Evolutionary conservation across 23 tunicate genomes (phyloP).

Genomic region (Styela plicata): DNA sequence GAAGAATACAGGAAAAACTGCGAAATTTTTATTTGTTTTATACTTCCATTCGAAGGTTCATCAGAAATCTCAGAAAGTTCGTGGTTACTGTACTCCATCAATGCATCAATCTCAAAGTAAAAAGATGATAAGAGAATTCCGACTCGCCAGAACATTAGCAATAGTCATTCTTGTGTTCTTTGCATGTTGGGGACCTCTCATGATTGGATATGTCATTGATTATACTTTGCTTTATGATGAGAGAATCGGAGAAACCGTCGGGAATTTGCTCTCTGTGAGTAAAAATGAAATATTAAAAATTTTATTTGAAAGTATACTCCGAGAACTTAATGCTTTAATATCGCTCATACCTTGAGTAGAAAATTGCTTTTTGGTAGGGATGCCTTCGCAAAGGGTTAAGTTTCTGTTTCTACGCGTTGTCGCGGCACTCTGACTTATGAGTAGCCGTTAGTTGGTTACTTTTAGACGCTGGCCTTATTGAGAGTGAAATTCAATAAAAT

Average conservation of each 20-base stretch:
- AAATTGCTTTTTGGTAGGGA: too few species aligned
- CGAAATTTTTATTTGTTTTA: too few species aligned
- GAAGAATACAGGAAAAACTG: too few species aligned
- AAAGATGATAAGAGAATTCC: conserved; percentile 46
- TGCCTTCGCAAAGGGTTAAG: too few species aligned
- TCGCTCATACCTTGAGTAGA: too few species aligned
- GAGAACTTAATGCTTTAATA: too few species aligned
- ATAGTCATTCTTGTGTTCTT: conserved; percentile 57
- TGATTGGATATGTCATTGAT: conserved; percentile 64
- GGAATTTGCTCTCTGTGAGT: conserved; percentile 28
- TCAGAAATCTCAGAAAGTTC: conserved; percentile 29
- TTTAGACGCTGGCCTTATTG: too few species aligned
- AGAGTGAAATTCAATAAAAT: too few species aligned
- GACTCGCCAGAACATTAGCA: conserved; percentile 59
- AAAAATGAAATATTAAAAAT: background rate
- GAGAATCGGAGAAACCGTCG: conserved; percentile 24
- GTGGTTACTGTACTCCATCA: conserved; percentile 8
- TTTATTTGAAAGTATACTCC: background rate
- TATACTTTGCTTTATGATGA: conserved; percentile 13
- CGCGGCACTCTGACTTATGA: too few species aligned
- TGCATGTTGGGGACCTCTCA: conserved; percentile 65
- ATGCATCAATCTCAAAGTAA: conserved; percentile 15
- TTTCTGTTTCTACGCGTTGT: too few species aligned
- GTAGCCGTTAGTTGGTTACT: too few species aligned
- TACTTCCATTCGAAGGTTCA: conserved; percentile 9